These are phyloP conservation scores for Aurelia aurita complex sp. Pacific DNA, from an alignment of 30 jellyfish, hydroid and myxozoan species.

Conservation along the genomic window DNA sequence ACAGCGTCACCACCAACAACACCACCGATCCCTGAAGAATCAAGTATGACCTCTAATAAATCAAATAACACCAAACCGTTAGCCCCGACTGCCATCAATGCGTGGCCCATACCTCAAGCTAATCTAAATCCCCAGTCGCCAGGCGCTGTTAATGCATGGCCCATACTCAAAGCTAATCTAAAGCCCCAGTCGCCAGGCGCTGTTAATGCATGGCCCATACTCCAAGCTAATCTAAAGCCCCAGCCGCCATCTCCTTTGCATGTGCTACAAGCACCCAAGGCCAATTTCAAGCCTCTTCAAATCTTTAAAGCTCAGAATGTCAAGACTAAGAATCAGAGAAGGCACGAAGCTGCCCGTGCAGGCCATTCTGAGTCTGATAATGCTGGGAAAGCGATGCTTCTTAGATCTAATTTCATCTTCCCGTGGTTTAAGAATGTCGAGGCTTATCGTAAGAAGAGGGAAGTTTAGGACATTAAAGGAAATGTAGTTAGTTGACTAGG, in stretches of 20 bases:
- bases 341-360: background rate
- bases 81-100: background rate
- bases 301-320: slow-evolving; percentile 21
- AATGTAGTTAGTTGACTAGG: too few relatives aligned
- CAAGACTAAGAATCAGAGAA: slow-evolving; percentile 13
- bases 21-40: slow-evolving; percentile 58
- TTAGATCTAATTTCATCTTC: slow-evolving; percentile 47
- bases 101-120: slow-evolving; percentile 24
- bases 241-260: too few relatives aligned
- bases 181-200: too few relatives aligned
- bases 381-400: slow-evolving; percentile 47
- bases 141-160: background rate
- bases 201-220: background rate
- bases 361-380: slow-evolving; percentile 24
- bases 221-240: background rate
- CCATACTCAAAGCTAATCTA: background rate
- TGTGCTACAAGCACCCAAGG: background rate
- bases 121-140: background rate
- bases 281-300: background rate
- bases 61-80: slow-evolving; percentile 12
- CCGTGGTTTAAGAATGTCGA: slow-evolving; percentile 68
- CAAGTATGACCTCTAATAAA: slow-evolving; percentile 67
- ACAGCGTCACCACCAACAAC: slow-evolving; percentile 70
- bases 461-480: background rate
- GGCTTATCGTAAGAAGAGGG: slow-evolving; percentile 59